Conservation (phyloP, 2,113 vertebrate species). For the Hydrolagus affinis region DNA sequence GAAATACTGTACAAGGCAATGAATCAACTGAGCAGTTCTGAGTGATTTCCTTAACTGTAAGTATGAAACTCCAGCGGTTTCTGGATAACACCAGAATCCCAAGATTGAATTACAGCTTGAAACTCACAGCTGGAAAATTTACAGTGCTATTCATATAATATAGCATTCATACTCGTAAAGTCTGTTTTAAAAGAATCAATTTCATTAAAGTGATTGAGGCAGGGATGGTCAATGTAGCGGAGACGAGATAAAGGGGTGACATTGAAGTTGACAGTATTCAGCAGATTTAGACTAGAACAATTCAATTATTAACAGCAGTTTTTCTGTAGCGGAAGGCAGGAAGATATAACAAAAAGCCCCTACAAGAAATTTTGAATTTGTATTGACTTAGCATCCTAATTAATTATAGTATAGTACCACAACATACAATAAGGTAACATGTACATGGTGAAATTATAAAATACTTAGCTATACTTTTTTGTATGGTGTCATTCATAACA, state of each 20-base stretch:
- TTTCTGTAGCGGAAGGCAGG: no score
- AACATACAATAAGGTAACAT: not conserved
- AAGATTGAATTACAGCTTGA: not conserved
- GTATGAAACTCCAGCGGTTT: not conserved
- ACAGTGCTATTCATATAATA: no score
- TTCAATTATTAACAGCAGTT: no score
- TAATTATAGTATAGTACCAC: not conserved
- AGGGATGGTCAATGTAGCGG: not conserved
- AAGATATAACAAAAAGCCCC: no score
- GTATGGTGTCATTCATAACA: not conserved
- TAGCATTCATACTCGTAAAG: no score
- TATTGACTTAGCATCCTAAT: not conserved
- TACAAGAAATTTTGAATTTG: not conserved
- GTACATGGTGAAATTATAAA: not conserved
- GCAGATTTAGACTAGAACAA: not conserved
- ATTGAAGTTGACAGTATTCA: not conserved
- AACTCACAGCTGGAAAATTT: not conserved
- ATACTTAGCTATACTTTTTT: not conserved
- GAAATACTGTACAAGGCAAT: not conserved
- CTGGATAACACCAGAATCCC: not conserved
- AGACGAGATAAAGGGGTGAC: not conserved
- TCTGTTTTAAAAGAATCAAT: no score
- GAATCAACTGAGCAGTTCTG: not conserved
- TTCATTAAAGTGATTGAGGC: no score
- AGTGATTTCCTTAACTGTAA: not conserved